Conservation (phyloP, 2,113 vertebrate species). For the Paramormyrops kingsleyae region DNA sequence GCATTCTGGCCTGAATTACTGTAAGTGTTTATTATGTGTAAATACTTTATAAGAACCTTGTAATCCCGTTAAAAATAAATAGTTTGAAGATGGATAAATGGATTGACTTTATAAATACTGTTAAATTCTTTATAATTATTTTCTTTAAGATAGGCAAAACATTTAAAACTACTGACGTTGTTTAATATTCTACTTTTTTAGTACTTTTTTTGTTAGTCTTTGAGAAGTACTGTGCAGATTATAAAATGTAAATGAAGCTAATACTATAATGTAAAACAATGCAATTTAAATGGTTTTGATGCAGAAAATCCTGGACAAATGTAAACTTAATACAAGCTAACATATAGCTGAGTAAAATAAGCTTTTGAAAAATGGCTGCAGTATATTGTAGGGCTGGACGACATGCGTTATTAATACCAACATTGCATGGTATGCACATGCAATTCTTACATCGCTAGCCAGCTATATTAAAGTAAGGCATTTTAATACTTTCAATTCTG, state of each 20-base stretch:
- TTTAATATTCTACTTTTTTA: not conserved
- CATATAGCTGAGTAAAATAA: not conserved
- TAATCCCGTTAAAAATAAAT: not conserved
- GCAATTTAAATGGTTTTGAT: not conserved
- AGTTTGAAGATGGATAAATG: not conserved
- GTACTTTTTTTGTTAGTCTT: not conserved
- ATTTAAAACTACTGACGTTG: not conserved
- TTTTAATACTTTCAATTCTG: too few relatives aligned
- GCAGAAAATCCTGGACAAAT: not conserved
- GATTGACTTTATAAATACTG: not conserved
- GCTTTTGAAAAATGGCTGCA: too few relatives aligned
- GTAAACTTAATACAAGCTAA: not conserved
- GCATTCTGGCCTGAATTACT: not conserved
- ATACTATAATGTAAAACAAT: not conserved
- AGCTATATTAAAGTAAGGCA: too few relatives aligned
- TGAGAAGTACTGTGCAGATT: not conserved
- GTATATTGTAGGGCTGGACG: too few relatives aligned
- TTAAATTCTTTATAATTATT: not conserved
- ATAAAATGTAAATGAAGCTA: not conserved
- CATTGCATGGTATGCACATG: too few relatives aligned
- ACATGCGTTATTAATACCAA: too few relatives aligned
- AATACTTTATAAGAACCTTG: not conserved
- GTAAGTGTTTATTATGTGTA: not conserved
- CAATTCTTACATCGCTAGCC: too few relatives aligned
- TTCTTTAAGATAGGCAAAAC: not conserved